Conservation (phyloP, 2,888 invertebrate genomes). For the Escarpia spicata region DNA sequence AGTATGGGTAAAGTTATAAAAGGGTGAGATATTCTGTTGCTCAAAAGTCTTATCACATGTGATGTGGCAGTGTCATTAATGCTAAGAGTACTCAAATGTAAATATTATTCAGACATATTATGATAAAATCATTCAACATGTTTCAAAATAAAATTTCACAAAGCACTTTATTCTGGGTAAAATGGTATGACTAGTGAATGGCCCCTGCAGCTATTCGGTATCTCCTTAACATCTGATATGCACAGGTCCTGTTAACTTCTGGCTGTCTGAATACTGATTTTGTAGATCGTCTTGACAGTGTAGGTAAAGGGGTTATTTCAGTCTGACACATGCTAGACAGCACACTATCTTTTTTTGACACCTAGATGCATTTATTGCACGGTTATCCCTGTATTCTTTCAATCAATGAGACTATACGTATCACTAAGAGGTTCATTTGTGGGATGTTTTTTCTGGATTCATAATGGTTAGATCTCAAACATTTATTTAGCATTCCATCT, state of each 20-base stretch:
- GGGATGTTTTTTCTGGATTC: not conserved
- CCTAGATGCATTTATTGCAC: not conserved
- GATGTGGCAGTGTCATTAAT: not conserved
- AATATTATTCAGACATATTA: not conserved
- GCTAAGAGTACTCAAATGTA: not conserved
- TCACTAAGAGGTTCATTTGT: not conserved
- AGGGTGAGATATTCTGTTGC: not conserved
- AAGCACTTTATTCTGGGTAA: not conserved
- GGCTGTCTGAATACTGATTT: not conserved
- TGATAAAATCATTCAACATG: not conserved
- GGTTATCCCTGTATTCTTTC: not conserved
- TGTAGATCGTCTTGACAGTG: not conserved
- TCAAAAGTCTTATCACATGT: not conserved
- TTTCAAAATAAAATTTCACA: not conserved
- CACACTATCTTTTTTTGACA: not conserved
- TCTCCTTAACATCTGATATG: conserved; percentile 16
- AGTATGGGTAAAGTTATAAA: too few species aligned
- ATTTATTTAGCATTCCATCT: not conserved
- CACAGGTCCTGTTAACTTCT: not conserved
- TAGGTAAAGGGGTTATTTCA: not conserved
- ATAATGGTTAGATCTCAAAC: not conserved
- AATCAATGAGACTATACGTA: not conserved
- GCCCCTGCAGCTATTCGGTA: not conserved
- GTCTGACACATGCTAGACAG: not conserved
- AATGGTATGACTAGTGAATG: not conserved